Evolutionary conservation across 2,888 invertebrate genomes (phyloP), one percentile per base, ranked within the genome.

Genomic region (Pasiphila rectangulata): DNA sequence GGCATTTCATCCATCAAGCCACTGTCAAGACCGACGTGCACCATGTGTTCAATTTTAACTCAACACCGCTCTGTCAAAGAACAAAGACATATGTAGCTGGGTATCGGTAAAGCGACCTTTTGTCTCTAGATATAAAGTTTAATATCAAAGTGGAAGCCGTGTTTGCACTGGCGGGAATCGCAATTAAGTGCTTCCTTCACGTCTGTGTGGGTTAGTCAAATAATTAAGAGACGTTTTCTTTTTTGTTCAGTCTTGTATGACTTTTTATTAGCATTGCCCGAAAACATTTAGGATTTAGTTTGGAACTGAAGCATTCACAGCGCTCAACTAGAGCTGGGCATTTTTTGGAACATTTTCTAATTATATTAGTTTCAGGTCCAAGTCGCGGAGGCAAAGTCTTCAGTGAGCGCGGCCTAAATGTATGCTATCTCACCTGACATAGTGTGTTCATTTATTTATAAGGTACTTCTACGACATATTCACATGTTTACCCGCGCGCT

Each of bases 11-110:
- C 66, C 61, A 67, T 67, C 68, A 69, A 63, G 63, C 61, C 63
- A 61, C 57, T 49, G 48, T 57, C 59, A 51, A 46, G 46, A 60
- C n/a, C n/a, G n/a, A n/a, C n/a, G n/a, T n/a, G 62, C 67, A 67
- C 67, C 74, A 74, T 73, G 64, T 74, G 76, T 75, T 73, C 67
- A 72, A 75, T 75, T 72, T 73, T 61, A 69, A 67, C 64, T 67
- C 59, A 53, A 62, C 64, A 62, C 54, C 59, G 59, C 56, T 64
- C 63, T 53, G 37, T 38, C 46, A 51, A 52, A 50, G 46, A 50
- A 42, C 51, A 54, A 56, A 51, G 38, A 40, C 29, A 5, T 34
- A 46, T 52, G 37, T 35, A 19, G 27, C 9, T 24, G 9, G n/a
- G 4, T 29, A 30, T 15, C 4, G 13, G 7, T 57, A 59, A 50